These are phyloP conservation scores for Mastomys natalensis DNA, from an alignment of 2,113 vertebrate species.

Conservation along the genomic window DNA sequence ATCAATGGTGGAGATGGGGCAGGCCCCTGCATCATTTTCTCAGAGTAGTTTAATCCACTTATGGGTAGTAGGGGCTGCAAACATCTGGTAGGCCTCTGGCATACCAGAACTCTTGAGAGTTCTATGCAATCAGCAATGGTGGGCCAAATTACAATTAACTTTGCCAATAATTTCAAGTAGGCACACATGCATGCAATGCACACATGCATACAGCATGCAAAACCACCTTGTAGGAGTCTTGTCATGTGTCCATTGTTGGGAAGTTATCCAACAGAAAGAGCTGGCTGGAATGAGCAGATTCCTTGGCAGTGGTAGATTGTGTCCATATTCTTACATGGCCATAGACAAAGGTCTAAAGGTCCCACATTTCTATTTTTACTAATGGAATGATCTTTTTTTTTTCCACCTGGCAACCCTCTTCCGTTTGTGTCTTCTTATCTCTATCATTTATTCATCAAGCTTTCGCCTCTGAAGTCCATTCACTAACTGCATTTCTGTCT, in stretches of 20 bases:
- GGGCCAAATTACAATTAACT: neutral
- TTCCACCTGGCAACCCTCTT: neutral
- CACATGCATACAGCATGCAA: neutral
- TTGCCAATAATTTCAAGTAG: conserved; percentile 1
- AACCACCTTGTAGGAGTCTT: neutral
- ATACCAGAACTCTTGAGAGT: neutral
- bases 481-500: neutral
- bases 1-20: neutral
- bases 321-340: neutral
- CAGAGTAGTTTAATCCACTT: neutral
- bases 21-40: neutral
- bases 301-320: neutral
- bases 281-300: accelerated
- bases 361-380: neutral
- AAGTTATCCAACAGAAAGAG: neutral
- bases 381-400: neutral
- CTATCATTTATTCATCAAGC: too few species aligned
- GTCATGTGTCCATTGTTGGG: neutral
- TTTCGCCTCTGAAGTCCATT: neutral
- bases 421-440: neutral
- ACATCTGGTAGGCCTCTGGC: neutral
- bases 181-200: neutral
- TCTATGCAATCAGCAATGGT: neutral
- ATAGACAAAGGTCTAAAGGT: neutral
- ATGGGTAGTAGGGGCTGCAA: neutral